Percentiles rank a stretch among this genome's conserved stretches.
Evolutionary conservation across 2,797 vertebrate species (phyloP).

Genomic region (Lophotriccus pileatus): DNA sequence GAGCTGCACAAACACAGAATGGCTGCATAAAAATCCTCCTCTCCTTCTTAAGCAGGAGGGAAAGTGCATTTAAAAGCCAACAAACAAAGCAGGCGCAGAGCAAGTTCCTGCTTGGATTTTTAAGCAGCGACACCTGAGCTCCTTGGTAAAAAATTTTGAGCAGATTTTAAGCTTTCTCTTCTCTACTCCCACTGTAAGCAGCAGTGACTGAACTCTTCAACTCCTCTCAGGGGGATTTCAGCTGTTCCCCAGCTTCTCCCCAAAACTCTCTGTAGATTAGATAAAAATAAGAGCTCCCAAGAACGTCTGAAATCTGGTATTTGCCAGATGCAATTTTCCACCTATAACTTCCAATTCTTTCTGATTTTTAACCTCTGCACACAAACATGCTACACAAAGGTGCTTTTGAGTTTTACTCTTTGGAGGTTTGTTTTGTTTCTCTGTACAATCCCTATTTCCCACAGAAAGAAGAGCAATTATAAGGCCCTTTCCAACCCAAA

Average conservation of each 20-base stretch:
- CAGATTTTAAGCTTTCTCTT: background rate
- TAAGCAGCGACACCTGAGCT: background rate
- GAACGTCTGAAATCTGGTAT: background rate
- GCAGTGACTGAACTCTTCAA: background rate
- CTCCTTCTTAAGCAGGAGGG: background rate
- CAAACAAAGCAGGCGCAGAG: background rate
- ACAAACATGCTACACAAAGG: background rate
- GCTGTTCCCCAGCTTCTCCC: background rate
- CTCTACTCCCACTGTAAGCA: background rate
- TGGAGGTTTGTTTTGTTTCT: background rate
- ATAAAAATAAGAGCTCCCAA: background rate
- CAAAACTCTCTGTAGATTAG: background rate
- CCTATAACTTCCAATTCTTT: background rate
- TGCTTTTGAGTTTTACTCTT: background rate
- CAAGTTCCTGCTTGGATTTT: background rate
- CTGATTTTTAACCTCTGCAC: background rate
- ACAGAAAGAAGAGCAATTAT: background rate
- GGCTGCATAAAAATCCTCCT: background rate
- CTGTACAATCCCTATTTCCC: background rate
- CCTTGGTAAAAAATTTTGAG: background rate
- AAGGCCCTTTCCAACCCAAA: background rate
- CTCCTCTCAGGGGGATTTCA: background rate
- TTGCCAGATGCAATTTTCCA: background rate
- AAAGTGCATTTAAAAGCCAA: background rate
- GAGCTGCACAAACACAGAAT: background rate